These are phyloP conservation scores for Eudyptes chrysolophus DNA, from an alignment of 2,113 vertebrate species.

Conservation along the genomic window DNA sequence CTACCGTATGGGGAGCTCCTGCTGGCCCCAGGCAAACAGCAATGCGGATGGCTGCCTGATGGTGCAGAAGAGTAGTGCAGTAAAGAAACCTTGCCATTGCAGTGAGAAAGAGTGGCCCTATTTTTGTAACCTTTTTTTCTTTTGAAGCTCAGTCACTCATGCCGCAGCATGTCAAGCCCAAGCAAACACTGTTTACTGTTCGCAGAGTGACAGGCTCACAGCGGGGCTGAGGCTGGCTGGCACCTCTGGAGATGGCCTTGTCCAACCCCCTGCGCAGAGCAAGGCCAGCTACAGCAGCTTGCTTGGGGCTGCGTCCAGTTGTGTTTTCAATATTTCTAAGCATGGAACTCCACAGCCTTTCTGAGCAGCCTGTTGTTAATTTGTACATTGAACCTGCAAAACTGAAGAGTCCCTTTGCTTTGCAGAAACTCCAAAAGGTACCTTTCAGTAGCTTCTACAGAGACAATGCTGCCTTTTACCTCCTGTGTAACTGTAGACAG, in stretches of 20 bases:
- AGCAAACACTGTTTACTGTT: not conserved
- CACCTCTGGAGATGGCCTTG: not conserved
- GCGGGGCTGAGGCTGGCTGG: not conserved
- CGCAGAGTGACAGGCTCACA: not conserved
- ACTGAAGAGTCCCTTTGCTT: not conserved
- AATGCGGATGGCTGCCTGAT: rapidly evolving
- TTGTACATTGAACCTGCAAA: not conserved
- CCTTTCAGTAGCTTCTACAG: not conserved
- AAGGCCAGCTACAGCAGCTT: not conserved
- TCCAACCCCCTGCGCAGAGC: not conserved
- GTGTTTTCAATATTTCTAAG: not conserved
- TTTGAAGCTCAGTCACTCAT: not conserved
- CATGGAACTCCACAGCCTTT: not conserved
- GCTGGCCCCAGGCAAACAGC: not conserved
- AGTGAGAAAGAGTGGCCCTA: not conserved
- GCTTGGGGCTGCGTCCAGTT: rapidly evolving
- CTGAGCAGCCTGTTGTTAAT: not conserved
- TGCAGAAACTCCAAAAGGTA: not conserved
- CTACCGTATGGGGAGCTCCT: not conserved
- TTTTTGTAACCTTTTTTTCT: not conserved
- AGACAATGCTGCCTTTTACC: not conserved
- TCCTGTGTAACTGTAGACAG: not conserved
- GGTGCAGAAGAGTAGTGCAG: not conserved
- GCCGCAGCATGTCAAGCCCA: not conserved
- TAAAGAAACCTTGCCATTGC: not conserved